A percentile compares a stretch with the other conserved stretches of the same genome.
Conservation (phyloP, 2,797 vertebrate genomes). For the Lacerta bilineata region DNA sequence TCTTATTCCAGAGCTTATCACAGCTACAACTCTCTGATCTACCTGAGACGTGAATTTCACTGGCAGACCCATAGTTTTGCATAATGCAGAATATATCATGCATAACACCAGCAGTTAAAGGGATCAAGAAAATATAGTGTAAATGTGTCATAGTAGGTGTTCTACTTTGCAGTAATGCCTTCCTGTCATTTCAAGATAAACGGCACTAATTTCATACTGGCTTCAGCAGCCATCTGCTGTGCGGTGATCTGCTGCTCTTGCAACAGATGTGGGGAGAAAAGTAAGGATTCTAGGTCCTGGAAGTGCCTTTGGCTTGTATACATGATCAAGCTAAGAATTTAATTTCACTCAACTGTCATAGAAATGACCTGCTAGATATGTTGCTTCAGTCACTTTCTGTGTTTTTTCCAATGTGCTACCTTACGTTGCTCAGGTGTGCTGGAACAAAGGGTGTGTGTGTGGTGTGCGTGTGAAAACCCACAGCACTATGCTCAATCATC, state of each 20-base stretch:
- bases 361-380: slow-evolving; percentile 32
- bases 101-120: slow-evolving; percentile 24
- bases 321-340: not conserved
- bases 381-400: rapidly evolving
- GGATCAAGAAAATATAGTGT: slow-evolving; percentile 13
- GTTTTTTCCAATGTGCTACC: slow-evolving; percentile 33
- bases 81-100: not conserved
- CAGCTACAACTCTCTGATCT: not conserved
- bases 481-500: not conserved
- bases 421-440: not conserved
- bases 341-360: slow-evolving; percentile 35
- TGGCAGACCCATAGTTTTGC: slow-evolving; percentile 22
- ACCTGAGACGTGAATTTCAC: not conserved
- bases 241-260: slow-evolving; percentile 40
- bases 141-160: slow-evolving; percentile 36
- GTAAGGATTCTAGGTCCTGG: slow-evolving; percentile 21
- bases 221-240: slow-evolving; percentile 38
- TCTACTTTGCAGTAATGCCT: slow-evolving; percentile 30
- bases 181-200: slow-evolving; percentile 64
- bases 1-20: not conserved
- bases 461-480: not conserved
- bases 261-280: slow-evolving; percentile 43
- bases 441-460: slow-evolving; percentile 24
- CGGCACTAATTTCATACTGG: slow-evolving; percentile 48
- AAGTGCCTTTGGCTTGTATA: slow-evolving; percentile 15